phyloP scores from a whole-genome alignment of 2,797 vertebrate genomes.

The Euthynnus affinis region DNA sequence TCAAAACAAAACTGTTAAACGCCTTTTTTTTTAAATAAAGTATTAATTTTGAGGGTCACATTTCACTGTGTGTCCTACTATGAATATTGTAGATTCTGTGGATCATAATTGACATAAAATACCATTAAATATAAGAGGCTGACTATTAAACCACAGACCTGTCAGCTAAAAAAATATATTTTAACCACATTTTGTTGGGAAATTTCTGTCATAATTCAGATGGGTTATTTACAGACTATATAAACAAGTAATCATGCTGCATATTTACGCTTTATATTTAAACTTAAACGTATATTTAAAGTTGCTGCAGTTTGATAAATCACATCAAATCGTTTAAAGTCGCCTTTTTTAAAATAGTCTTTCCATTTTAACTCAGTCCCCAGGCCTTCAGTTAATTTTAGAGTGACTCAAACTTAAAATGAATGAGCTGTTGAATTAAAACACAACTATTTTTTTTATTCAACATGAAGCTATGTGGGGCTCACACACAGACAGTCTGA shows the following conservation, averaged over 20 bases:
- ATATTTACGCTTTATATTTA: not conserved
- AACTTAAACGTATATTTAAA: not conserved
- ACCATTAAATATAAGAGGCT: too few species aligned
- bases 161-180: not conserved
- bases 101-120: not conserved
- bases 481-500: not conserved
- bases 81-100: not conserved
- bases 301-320: not conserved
- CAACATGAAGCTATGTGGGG: too few species aligned
- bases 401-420: not conserved
- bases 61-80: not conserved
- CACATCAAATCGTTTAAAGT: not conserved
- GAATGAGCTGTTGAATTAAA: not conserved
- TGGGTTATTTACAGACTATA: not conserved
- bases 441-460: not conserved
- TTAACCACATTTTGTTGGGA: not conserved
- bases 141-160: not conserved
- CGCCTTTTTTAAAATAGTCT: not conserved
- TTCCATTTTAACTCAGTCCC: not conserved
- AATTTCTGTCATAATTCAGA: not conserved
- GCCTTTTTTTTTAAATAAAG: too few species aligned
- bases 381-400: too few species aligned
- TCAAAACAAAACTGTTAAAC: not conserved
- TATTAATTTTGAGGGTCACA: not conserved
- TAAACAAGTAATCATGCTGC: not conserved